A percentile compares a stretch with the other conserved stretches of the same genome.
Evolutionary conservation across 2,797 vertebrate species (phyloP).

Genomic region (Heterohyrax brucei): DNA sequence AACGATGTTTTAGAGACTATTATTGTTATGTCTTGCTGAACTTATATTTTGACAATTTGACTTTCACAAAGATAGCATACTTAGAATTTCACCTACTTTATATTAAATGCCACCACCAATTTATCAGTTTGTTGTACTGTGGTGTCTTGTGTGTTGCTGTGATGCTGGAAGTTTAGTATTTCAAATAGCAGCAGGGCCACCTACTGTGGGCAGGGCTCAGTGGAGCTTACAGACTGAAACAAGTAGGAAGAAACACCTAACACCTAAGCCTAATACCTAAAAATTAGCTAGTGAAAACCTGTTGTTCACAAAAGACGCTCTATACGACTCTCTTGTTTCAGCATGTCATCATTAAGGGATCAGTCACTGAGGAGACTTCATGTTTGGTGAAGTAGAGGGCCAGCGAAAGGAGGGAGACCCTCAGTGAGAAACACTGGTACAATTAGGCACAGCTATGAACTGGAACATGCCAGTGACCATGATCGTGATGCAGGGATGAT

Average conservation of each 20-base stretch:
- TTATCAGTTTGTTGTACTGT: too few relatives aligned
- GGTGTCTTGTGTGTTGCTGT: background rate
- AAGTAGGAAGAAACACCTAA: too few relatives aligned
- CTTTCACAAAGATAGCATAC: background rate
- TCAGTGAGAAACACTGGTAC: background rate
- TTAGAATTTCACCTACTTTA: slow-evolving; percentile 25
- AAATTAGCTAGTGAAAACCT: background rate
- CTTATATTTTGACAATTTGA: slow-evolving; percentile 16
- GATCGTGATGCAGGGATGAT: background rate
- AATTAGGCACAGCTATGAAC: background rate
- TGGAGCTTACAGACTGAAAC: too few relatives aligned
- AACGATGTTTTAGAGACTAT: background rate
- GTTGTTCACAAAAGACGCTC: background rate
- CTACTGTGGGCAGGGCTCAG: too few relatives aligned
- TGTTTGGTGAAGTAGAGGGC: background rate
- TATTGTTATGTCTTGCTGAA: slow-evolving; percentile 30
- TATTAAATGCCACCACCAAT: background rate
- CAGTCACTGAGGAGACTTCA: background rate
- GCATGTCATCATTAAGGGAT: background rate
- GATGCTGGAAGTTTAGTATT: background rate
- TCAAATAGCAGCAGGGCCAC: too few relatives aligned
- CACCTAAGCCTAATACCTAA: too few relatives aligned
- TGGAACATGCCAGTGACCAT: background rate
- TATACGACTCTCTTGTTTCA: background rate
- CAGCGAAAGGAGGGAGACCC: background rate